phyloP scores from a whole-genome alignment of 2,797 vertebrate species.

The Sebastes variabilis region DNA sequence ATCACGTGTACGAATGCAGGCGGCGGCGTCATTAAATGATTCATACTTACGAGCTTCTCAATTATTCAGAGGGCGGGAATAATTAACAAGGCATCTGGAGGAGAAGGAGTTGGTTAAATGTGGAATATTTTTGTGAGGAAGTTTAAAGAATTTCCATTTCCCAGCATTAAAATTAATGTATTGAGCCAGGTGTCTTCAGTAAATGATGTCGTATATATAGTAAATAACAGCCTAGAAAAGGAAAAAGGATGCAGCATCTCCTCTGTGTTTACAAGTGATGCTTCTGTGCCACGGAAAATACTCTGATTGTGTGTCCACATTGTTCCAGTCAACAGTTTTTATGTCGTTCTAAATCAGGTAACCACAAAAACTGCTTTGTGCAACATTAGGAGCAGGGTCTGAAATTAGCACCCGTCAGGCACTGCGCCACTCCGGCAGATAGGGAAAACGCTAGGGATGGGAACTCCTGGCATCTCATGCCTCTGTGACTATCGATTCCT shows the following conservation, averaged over 20 bases:
- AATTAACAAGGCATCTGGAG: constrained; percentile 72
- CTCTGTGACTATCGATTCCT: no score
- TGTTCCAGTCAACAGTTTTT: neutral
- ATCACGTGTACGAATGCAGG: constrained; percentile 28
- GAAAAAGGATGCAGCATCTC: neutral
- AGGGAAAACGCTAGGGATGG: no score
- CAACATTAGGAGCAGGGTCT: no score
- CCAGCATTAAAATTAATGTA: neutral
- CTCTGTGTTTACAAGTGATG: neutral
- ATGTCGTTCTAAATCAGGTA: neutral
- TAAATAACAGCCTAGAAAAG: neutral
- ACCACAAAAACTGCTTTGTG: neutral
- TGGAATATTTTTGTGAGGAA: neutral
- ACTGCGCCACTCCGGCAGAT: no score
- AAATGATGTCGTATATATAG: neutral
- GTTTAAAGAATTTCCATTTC: constrained; percentile 13
- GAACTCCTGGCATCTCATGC: no score
- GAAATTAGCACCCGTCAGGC: no score
- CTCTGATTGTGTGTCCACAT: neutral
- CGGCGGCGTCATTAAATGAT: constrained; percentile 62
- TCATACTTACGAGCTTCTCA: constrained; percentile 71
- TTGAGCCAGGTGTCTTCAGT: neutral
- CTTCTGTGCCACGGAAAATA: neutral
- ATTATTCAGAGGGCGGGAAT: constrained; percentile 75
- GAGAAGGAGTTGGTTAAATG: constrained; percentile 55